Percentiles rank a stretch among this genome's conserved stretches.
Evolutionary conservation across 2,888 invertebrate species (phyloP).

Genomic region (Acronicta leporina): DNA sequence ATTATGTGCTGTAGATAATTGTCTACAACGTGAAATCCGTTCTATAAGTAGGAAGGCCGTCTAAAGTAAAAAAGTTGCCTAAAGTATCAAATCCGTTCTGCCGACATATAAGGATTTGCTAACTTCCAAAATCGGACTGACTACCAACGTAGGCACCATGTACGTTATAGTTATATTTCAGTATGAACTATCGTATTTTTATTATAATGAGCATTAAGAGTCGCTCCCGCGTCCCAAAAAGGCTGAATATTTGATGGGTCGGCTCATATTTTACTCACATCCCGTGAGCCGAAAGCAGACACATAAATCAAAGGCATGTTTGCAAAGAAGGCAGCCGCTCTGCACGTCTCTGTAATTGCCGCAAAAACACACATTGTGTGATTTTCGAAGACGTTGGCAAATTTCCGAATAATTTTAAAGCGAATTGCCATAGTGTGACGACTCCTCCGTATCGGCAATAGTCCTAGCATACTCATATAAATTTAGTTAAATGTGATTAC

Average conservation of each 20-base stretch:
- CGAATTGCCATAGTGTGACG: conserved; percentile 42
- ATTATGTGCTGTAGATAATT: too few relatives aligned
- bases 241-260: conserved; percentile 84
- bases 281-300: conserved; percentile 75
- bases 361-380: conserved; percentile 85
- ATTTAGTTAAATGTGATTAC: conserved; percentile 15
- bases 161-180: conserved; percentile 67
- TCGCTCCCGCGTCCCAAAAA: conserved; percentile 79
- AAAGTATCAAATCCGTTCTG: conserved; percentile 57
- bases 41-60: too few relatives aligned
- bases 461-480: not conserved
- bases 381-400: conserved; percentile 86
- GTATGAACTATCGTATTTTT: conserved; percentile 86
- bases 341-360: conserved; percentile 85
- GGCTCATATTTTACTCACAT: conserved; percentile 86
- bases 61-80: too few relatives aligned
- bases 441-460: conserved; percentile 19
- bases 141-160: conserved; percentile 65
- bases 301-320: conserved; percentile 87
- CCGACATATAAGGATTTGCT: conserved; percentile 53
- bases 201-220: conserved; percentile 85
- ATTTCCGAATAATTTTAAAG: conserved; percentile 80
- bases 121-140: conserved; percentile 71
- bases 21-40: too few relatives aligned
- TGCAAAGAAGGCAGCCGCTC: conserved; percentile 80